phyloP scores from a whole-genome alignment of 2,113 vertebrate genomes.

The Polypterus senegalus region DNA sequence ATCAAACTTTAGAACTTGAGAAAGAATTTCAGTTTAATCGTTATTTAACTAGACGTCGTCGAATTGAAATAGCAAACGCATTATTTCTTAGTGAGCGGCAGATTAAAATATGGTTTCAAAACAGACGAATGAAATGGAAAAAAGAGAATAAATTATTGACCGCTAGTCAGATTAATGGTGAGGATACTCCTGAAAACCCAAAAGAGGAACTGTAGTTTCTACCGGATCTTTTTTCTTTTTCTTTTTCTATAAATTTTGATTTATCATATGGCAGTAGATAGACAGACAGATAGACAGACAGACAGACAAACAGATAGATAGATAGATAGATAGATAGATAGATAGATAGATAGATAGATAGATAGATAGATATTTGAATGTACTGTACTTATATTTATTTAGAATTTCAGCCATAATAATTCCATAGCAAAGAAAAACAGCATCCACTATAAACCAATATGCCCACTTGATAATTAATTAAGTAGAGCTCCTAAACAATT shows the following conservation, averaged over 20 bases:
- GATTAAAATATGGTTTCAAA: constrained; percentile 80
- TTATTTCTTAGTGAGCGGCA: constrained; percentile 71
- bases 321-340: neutral
- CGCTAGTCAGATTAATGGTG: constrained; percentile 57
- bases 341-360: constrained; percentile 3
- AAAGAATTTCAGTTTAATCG: constrained; percentile 75
- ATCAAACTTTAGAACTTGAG: constrained; percentile 70
- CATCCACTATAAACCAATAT: too few relatives aligned
- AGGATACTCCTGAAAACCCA: constrained; percentile 60
- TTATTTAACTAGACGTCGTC: constrained; percentile 68
- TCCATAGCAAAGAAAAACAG: too few relatives aligned
- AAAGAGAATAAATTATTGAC: constrained; percentile 72
- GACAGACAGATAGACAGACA: neutral
- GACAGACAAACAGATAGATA: neutral
- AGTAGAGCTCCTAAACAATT: too few relatives aligned
- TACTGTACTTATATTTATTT: neutral
- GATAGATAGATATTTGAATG: neutral
- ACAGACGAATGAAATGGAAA: constrained; percentile 74
- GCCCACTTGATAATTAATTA: too few relatives aligned
- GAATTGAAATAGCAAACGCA: constrained; percentile 69
- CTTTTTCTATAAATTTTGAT: too few relatives aligned
- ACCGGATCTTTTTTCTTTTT: too few relatives aligned
- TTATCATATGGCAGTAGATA: too few relatives aligned
- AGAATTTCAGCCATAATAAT: neutral
- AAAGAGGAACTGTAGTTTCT: constrained; percentile 40